Evolutionary conservation across 2,888 invertebrate species (phyloP), one percentile per base, ranked within the genome.

Genomic region (Monochamus alternatus): DNA sequence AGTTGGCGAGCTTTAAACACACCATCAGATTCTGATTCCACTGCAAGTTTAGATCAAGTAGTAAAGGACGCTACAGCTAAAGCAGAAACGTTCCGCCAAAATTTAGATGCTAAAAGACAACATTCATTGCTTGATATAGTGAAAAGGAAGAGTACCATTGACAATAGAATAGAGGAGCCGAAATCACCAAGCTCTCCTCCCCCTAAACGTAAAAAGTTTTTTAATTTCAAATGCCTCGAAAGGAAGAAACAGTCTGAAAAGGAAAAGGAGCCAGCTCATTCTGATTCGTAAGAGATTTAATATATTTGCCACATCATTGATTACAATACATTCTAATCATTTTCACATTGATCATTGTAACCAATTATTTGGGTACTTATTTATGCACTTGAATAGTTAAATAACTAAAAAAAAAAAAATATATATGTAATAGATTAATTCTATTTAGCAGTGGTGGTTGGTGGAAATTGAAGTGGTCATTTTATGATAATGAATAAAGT

Each of bases 21-120:
- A 22, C 9, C 14, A 14, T 9, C 44, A 64, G 44, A 47, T 3
- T 62, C 62, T 14, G 64, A 22, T 22, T 12, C n/a, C 9, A 12
- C 12, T n/a, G 60, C 14, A 22, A 62, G 62, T 22, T 30, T 70
- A 8, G 70, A 70, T 5, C 9, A 70, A 12, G 32, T 70, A 44
- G 51, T 62, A 10, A 8, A 51, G 9, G 30, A 63, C 0, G 70
- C 63, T 9, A 51, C 70, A 3, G 62, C 70, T 51, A 63, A 63
- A n/a, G 70, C 70, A 31, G 52, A 70, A 5, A 14, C n/a, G 12
- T 70, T 63, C 14, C 70, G 70, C 7, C 51, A 52, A 2, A 62
- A 70, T 14, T n/a, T 52, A 3, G 9, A 32, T 10, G 10, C n/a
- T 3, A 51, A 62, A 30, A 69, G 44, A 30, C 60, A 69, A n/a